Evolutionary conservation across 2,797 vertebrate species (phyloP).

Genomic region (Syndactyla subalaris): DNA sequence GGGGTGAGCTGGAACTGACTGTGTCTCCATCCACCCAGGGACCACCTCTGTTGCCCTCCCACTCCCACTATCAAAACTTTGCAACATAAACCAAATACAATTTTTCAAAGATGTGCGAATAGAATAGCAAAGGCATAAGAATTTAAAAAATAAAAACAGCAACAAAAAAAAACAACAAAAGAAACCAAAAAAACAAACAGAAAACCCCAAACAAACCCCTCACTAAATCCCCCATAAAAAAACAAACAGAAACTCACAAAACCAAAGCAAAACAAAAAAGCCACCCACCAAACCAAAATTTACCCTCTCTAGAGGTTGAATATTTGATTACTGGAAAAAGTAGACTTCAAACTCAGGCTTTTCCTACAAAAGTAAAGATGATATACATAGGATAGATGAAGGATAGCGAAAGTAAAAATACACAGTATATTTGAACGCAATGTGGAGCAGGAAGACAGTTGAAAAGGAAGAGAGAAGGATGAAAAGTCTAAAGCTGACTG

Average conservation of each 20-base stretch:
- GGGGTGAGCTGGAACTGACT: not conserved
- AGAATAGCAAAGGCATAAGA: not conserved
- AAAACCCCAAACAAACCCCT: no score
- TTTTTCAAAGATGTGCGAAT: not conserved
- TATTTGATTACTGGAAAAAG: not conserved
- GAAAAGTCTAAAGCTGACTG: not conserved
- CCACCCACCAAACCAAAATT: not conserved
- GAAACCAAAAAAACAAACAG: not conserved
- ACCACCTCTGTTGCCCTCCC: rapidly evolving
- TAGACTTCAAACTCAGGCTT: not conserved
- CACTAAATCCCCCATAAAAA: not conserved
- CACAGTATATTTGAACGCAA: not conserved
- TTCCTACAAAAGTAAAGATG: not conserved
- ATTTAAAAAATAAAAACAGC: not conserved
- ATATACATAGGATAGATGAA: not conserved
- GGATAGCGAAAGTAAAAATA: not conserved
- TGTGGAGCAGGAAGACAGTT: not conserved
- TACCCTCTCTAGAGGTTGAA: not conserved
- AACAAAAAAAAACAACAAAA: no score
- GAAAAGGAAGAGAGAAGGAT: not conserved
- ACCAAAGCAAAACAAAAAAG: not conserved
- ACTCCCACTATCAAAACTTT: not conserved
- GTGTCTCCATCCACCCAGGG: no score
- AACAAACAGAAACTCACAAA: not conserved
- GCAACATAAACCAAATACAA: not conserved